phyloP scores from a whole-genome alignment of 2,113 vertebrate genomes.

The Pontoporia blainvillei region DNA sequence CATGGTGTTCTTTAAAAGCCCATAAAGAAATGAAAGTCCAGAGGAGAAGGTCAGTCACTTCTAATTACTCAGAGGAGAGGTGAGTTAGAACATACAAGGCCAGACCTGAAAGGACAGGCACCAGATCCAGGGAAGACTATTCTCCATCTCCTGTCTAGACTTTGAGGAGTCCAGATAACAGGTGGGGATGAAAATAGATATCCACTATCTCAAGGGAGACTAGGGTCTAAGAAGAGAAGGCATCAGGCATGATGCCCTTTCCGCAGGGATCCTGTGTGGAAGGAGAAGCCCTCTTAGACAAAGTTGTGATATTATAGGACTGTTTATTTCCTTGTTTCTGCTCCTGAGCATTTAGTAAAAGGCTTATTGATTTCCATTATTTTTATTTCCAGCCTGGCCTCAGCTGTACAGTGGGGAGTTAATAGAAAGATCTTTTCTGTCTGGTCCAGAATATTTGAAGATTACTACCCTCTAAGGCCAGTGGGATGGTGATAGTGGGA shows the following conservation, averaged over 20 bases:
- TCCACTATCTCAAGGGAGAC: background rate
- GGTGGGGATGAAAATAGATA: background rate
- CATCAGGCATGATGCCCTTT: background rate
- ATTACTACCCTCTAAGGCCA: background rate
- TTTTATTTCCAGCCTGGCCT: constrained; percentile 42
- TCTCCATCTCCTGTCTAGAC: constrained; percentile 36
- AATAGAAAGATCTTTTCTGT: constrained; percentile 41
- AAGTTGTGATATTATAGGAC: background rate
- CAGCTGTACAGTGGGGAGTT: background rate
- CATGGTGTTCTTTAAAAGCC: background rate
- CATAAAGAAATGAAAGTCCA: background rate
- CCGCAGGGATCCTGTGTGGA: background rate
- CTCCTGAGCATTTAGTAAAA: constrained; percentile 42
- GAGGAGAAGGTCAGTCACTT: background rate
- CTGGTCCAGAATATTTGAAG: background rate
- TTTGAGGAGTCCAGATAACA: constrained; percentile 9
- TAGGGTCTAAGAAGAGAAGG: background rate
- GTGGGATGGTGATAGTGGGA: background rate
- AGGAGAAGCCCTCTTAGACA: background rate
- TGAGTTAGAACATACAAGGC: background rate
- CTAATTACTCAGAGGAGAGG: background rate
- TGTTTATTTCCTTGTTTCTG: constrained; percentile 34
- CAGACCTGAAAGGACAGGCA: background rate
- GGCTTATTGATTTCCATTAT: constrained; percentile 65
- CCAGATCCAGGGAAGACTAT: background rate